These are phyloP conservation scores for Helicolenus hilgendorfi DNA, from an alignment of 2,797 vertebrate species.

Conservation along the genomic window DNA sequence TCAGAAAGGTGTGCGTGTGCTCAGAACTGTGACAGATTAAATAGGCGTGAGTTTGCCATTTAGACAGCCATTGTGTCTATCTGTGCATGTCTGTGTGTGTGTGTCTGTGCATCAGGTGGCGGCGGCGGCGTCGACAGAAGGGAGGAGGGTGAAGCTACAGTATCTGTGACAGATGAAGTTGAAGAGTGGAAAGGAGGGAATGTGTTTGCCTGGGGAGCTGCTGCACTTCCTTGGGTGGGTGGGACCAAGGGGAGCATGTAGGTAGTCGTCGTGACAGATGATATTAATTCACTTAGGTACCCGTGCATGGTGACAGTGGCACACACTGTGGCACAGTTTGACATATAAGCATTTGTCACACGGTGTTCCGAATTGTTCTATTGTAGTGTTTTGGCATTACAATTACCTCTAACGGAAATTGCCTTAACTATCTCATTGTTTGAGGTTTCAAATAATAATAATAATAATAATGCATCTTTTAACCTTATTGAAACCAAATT, in stretches of 20 bases:
- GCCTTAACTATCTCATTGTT: neutral
- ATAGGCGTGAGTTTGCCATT: slow-evolving; percentile 64
- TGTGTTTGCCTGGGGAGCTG: slow-evolving; percentile 68
- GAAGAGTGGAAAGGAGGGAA: slow-evolving; percentile 74
- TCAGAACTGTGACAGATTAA: slow-evolving; percentile 72
- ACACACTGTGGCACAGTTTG: slow-evolving; percentile 54
- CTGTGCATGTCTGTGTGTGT: neutral
- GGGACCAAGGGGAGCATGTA: slow-evolving; percentile 72
- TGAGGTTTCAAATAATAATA: neutral
- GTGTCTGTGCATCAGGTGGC: slow-evolving; percentile 53
- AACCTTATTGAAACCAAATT: neutral
- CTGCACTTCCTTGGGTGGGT: slow-evolving; percentile 65
- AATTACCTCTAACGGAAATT: neutral
- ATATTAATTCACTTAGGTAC: slow-evolving; percentile 84
- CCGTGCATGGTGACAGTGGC: slow-evolving; percentile 65
- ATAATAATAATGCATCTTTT: neutral
- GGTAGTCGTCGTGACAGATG: slow-evolving; percentile 82
- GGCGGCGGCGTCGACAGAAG: slow-evolving; percentile 38
- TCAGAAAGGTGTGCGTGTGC: slow-evolving; percentile 71
- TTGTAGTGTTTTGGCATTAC: neutral
- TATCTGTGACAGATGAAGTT: slow-evolving; percentile 84
- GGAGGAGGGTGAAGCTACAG: slow-evolving; percentile 58
- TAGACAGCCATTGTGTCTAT: slow-evolving; percentile 43
- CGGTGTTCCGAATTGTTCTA: neutral
- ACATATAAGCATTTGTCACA: slow-evolving; percentile 18